A percentile compares a stretch with the other conserved stretches of the same genome.
phyloP scores from a whole-genome alignment of 2,797 vertebrate genomes.

The Gymnothorax reevesii region DNA sequence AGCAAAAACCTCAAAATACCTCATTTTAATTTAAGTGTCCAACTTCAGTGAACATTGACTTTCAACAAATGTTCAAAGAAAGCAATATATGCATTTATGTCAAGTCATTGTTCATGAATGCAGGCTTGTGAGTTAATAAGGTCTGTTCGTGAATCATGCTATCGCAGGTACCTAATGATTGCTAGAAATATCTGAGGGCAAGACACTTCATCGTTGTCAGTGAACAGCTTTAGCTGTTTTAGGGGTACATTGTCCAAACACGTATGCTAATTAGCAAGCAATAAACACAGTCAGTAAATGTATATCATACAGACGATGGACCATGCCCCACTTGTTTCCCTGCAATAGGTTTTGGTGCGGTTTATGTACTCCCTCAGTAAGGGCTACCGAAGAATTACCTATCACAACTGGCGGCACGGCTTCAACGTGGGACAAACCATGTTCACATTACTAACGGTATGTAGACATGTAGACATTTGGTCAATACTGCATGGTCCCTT shows the following conservation, averaged over 20 bases:
- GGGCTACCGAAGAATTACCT: slow-evolving; percentile 80
- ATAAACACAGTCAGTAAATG: neutral
- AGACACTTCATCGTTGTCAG: no score
- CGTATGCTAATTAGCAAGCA: neutral
- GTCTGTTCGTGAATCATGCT: no score
- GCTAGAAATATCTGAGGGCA: no score
- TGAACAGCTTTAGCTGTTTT: no score
- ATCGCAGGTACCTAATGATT: no score
- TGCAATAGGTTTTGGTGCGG: slow-evolving; percentile 74
- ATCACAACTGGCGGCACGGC: slow-evolving; percentile 84
- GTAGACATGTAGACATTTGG: slow-evolving; percentile 30
- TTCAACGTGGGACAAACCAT: slow-evolving; percentile 85
- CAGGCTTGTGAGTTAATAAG: no score
- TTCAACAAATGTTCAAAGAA: no score
- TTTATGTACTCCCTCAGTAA: slow-evolving; percentile 82
- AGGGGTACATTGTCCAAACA: neutral
- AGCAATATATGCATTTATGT: no score
- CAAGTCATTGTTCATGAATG: no score
- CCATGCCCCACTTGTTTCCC: neutral
- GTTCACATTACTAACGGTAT: slow-evolving; percentile 80
- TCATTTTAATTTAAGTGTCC: no score
- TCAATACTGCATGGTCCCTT: neutral
- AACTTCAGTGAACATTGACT: no score
- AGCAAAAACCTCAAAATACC: no score
- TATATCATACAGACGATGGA: neutral